Evolutionary conservation across 2,113 vertebrate species (phyloP).

Genomic region (Colaptes auratus): DNA sequence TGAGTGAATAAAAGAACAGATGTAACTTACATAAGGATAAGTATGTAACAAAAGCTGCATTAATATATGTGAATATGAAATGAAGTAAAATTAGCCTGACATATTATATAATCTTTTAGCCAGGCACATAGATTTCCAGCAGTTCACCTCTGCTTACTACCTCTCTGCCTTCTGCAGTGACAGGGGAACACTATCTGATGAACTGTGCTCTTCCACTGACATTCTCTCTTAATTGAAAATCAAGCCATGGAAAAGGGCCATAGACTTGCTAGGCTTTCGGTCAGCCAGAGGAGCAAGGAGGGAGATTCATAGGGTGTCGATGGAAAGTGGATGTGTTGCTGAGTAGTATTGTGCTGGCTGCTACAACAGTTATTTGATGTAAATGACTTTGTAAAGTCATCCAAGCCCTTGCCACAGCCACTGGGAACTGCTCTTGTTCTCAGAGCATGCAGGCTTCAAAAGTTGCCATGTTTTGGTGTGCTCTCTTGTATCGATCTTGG

Average conservation of each 20-base stretch:
- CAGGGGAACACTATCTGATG: not conserved
- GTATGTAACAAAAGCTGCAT: slow-evolving; percentile 35
- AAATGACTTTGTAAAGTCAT: slow-evolving; percentile 1
- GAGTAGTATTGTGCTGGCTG: not conserved
- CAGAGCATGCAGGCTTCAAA: not conserved
- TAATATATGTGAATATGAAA: slow-evolving; percentile 59
- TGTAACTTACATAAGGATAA: slow-evolving; percentile 66
- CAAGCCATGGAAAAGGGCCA: slow-evolving; percentile 24
- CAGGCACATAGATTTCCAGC: not conserved
- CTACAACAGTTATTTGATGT: not conserved
- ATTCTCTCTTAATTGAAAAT: slow-evolving; percentile 59
- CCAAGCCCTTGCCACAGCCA: not conserved
- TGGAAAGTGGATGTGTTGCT: not conserved
- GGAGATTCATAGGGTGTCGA: not conserved
- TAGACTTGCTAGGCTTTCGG: not conserved
- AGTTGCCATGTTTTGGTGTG: accelerated
- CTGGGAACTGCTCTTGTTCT: accelerated
- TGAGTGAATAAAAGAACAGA: slow-evolving; percentile 68
- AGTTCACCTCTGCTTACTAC: slow-evolving; percentile 22
- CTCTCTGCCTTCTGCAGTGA: not conserved
- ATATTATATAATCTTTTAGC: not conserved
- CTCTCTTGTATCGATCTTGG: not conserved
- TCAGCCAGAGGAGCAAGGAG: not conserved
- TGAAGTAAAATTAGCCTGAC: slow-evolving; percentile 46
- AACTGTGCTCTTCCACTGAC: slow-evolving; percentile 15